Conservation (phyloP, 2,113 vertebrate species). For the Pterophyllum scalare region DNA sequence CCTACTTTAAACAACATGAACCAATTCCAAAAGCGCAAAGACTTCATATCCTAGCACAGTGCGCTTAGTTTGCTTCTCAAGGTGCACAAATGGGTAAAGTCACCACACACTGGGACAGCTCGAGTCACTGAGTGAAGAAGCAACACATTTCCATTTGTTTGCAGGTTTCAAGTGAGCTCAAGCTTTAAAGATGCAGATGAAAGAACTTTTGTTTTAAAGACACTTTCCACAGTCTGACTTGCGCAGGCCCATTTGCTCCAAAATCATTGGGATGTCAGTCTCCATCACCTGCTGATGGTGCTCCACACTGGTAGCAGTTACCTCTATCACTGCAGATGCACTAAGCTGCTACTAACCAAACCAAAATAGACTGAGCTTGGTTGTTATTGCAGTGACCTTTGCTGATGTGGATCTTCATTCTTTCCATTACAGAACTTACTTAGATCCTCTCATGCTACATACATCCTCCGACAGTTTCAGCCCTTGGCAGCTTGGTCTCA, state of each 20-base stretch:
- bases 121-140: not conserved
- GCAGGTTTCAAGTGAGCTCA: not conserved
- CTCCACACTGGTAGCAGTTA: not conserved
- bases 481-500: not conserved
- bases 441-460: not conserved
- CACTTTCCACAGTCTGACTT: not conserved
- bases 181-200: not conserved
- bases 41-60: not conserved
- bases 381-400: no score
- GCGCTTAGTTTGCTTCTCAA: not conserved
- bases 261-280: not conserved
- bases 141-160: accelerated
- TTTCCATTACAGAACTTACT: not conserved
- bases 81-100: not conserved
- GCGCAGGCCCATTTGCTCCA: not conserved
- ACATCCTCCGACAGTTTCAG: not conserved
- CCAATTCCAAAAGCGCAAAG: not conserved
- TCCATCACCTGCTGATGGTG: not conserved
- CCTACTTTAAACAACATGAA: not conserved
- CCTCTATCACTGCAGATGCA: not conserved
- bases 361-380: not conserved
- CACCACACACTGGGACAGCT: not conserved
- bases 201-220: not conserved
- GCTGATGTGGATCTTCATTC: no score
- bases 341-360: not conserved